Percentiles rank a stretch among this genome's conserved stretches.
Evolutionary conservation across 2,888 invertebrate genomes (phyloP).

Genomic region (Oligia strigilis): DNA sequence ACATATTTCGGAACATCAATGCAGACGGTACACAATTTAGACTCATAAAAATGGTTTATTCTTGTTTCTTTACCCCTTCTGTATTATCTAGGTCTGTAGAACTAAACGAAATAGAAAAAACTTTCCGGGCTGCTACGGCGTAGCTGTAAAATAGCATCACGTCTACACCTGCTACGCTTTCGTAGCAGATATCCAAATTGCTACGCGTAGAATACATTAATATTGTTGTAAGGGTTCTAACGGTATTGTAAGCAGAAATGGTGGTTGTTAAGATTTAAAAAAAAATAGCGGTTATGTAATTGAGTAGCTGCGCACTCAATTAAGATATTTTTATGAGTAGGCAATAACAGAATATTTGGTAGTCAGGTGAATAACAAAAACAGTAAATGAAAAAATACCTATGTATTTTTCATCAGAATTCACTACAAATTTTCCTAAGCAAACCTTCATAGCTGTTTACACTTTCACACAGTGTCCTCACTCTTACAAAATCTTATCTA

Average conservation of each 20-base stretch:
- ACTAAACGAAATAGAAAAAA: not conserved
- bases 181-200: slow-evolving; percentile 7
- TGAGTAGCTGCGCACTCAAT: not conserved
- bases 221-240: not conserved
- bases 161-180: slow-evolving; percentile 6
- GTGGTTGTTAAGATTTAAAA: no score
- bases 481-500: slow-evolving; percentile 22
- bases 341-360: not conserved
- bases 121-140: slow-evolving; percentile 10
- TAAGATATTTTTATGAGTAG: not conserved
- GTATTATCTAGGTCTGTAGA: no score
- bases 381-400: not conserved
- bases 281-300: not conserved
- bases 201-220: not conserved
- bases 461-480: not conserved
- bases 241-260: no score
- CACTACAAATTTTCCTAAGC: not conserved
- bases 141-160: not conserved
- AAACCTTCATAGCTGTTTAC: not conserved
- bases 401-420: not conserved
- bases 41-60: not conserved
- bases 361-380: not conserved
- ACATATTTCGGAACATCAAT: not conserved
- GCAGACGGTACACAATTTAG: no score
- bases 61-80: not conserved